Base-by-base conservation (phyloP, 2,797 vertebrate genomes). In the Nannoperca australis region DNA sequence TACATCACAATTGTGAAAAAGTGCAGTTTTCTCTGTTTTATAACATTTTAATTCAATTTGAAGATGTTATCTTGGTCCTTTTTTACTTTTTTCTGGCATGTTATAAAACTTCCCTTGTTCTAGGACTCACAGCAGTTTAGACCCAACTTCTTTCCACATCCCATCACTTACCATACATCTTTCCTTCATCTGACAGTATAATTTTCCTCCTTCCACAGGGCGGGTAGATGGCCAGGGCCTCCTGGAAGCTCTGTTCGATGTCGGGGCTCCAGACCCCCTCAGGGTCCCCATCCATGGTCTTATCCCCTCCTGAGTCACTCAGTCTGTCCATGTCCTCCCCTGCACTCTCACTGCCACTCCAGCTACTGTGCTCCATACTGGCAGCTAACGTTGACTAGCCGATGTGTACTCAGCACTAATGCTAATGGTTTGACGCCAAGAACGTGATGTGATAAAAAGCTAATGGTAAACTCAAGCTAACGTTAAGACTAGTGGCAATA, bases 181-280 rank as follows among this genome's bases (percentile, higher is more conserved):
- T 99, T 82, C 98, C 97, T 95, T 99, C 98, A 32, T 99, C 98
- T 12, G 98, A 99, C 88, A 99, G 95, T 85, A 99, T 99, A 89
- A 99, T 99, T 95, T 99, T 99, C 93, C 98, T 96, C 88, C 98
- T 94, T 73, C 98, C 98, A 85, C 98, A 99, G 0, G 98, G 98
- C 3, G 98, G 98, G 91, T 99, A 99, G 92, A 99, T 99, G 88
- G 98, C 98, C 91, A 99, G 94, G 54, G 98, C 98, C 93, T 99
- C 98, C 94, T 99, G 98, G 87, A 99, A 99, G 95, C 98, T 99
- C 95, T 99, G 97, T 88, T 99, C 98, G 54, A 99, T 99, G 94
- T 99, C 98, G 11, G 98, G 97, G 85, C 98, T 99, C 98, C 98
- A 99, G 86, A 99, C 98, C 22, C 98, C 98, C 93, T 99, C 98